Base-by-base conservation (phyloP, 2,888 invertebrate species). In the Agrotis segetum region DNA sequence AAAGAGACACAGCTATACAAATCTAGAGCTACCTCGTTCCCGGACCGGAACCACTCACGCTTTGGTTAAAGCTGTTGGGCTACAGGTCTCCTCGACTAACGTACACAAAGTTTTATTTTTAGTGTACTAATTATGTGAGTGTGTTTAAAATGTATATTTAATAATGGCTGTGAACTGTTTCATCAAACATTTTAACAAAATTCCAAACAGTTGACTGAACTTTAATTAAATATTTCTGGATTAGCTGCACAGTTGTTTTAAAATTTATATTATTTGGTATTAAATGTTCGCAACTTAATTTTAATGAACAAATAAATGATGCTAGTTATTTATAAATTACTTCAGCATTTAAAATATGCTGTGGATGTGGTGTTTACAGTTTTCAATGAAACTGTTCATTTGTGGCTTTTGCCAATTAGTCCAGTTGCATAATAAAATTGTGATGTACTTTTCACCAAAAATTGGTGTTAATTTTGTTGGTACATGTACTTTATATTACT, bases 401-500 rank as follows among this genome's bases (percentile, higher is more conserved):
- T 71, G 67, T 78, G 64, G 67, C 50, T 71, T 65, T 65, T 68
- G 21, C 29, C 55, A 77, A 77, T 74, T 74, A 67, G 52, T 75
- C 16, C 70, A 62, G 63, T 55, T 59, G 44, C 19, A 72, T 79
- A 61, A 47, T 72, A 69, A 68, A 66, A 49, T 34, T 34, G 24
- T 56, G 34, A 60, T 60, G 72, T 59, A 13, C 44, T 64, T 64
- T 72, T 53, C 55, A 47, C 49, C 65, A n/a, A 65, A 44, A 21
- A 16, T 52, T 40, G 40, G n/a, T 53, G 59, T 34, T 49, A 7
- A 53, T 59, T 63, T 50, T 46, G n/a, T 24, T 19, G 5, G 19
- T 5, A 11, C 21, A 52, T 13, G n/a, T 17, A 44, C 9, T 52
- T 29, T 49, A 16, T n/a, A n/a, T 71, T 34, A 6, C 1, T 21